Evolutionary conservation across 2,113 vertebrate genomes (phyloP).

Genomic region (Electrona antarctica): DNA sequence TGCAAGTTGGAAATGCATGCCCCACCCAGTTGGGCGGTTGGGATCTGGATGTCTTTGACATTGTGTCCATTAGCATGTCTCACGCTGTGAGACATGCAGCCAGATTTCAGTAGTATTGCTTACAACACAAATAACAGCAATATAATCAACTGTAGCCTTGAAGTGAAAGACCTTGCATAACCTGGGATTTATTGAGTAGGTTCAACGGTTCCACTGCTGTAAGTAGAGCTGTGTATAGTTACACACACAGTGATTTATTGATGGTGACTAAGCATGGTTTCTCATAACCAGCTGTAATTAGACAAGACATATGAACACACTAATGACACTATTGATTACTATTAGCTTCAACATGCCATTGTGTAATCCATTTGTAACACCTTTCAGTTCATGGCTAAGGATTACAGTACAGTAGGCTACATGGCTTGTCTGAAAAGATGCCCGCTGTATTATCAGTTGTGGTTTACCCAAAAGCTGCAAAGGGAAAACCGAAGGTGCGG

Average conservation of each 20-base stretch:
- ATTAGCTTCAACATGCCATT: background rate
- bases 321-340: constrained; percentile 8
- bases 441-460: constrained; percentile 29
- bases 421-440: constrained; percentile 16
- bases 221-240: constrained; percentile 10
- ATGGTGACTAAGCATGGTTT: constrained; percentile 31
- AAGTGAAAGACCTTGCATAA: background rate
- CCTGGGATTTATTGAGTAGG: constrained; percentile 20
- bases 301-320: background rate
- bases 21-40: too few species aligned
- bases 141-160: background rate
- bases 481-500: too few species aligned
- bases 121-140: too few species aligned
- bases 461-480: constrained; percentile 33
- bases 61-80: too few species aligned
- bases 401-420: background rate
- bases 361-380: constrained; percentile 33
- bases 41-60: too few species aligned
- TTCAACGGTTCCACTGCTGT: background rate
- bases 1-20: too few species aligned
- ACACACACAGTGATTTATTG: constrained; percentile 21
- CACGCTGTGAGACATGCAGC: too few species aligned
- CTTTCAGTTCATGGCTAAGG: constrained; percentile 12
- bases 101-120: too few species aligned
- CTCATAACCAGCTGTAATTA: constrained; percentile 39